A percentile compares a stretch with the other conserved stretches of the same genome.
Evolutionary conservation across 2,113 vertebrate species (phyloP).

Genomic region (Chamaea fasciata): DNA sequence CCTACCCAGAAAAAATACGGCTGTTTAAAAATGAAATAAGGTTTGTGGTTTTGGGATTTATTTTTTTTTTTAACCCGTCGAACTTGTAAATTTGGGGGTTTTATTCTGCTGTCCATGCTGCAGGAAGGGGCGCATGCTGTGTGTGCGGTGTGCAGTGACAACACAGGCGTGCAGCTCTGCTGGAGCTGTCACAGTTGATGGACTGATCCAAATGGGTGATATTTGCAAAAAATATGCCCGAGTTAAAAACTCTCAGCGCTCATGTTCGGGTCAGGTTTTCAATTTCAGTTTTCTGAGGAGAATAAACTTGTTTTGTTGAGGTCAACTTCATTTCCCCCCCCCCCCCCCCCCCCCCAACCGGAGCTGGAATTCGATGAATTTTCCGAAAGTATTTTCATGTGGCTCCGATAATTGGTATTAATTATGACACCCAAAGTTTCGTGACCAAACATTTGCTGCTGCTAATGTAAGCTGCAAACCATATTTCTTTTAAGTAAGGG

Average conservation of each 20-base stretch:
- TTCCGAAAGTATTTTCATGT: conserved; percentile 26
- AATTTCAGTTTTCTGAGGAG: conserved; percentile 24
- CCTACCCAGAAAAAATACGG: neutral
- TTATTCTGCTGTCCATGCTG: neutral
- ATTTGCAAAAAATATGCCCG: neutral
- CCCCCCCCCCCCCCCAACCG: neutral
- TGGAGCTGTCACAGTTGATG: conserved; percentile 65
- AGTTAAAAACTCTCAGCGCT: neutral
- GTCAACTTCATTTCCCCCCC: neutral
- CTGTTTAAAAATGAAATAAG: neutral
- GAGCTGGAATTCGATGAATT: neutral
- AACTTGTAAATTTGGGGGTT: conserved; percentile 10
- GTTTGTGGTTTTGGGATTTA: neutral
- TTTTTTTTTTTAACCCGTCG: neutral
- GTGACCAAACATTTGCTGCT: neutral
- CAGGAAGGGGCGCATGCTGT: neutral
- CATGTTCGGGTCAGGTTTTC: neutral
- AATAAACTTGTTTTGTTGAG: conserved; percentile 13
- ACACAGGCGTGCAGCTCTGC: neutral
- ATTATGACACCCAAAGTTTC: conserved; percentile 1
- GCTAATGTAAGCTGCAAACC: neutral
- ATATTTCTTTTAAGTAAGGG: neutral
- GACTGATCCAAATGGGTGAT: conserved; percentile 57
- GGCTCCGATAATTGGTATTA: neutral
- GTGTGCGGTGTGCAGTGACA: neutral